Base-by-base conservation (phyloP, 2,113 vertebrate species). In the Genyomyrus donnyi region DNA sequence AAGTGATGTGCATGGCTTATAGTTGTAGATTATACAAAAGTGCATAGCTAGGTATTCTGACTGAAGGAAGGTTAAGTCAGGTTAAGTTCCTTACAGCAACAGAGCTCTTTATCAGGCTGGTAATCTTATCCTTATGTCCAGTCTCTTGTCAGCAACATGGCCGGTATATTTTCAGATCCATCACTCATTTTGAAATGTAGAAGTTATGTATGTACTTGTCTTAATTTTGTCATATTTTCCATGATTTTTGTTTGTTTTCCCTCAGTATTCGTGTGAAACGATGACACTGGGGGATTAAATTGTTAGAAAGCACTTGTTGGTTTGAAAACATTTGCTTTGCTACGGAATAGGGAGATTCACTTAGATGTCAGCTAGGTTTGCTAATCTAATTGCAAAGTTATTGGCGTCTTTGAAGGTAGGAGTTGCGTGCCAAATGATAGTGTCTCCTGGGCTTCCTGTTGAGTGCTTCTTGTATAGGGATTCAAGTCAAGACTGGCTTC, bases 11-110 rank as follows among this genome's bases (percentile, higher is more conserved):
- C 5, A 8, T 80, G 17, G 74, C 35, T 80, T 15, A 39, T 77
- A 19, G 17, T 91, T 95, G 95, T 96, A 96, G 31, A 80, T 80
- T 80, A 80, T 42, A 17, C 74, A 70, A 70, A 42, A 42, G 11
- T 42, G 35, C 74, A 17, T 80, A 42, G 74, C 74, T 80, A 19
- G 74, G 17, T 80, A 80, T 80, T 80, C 35, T 80, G 13, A 70
- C 62, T 70, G 62, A 70, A 70, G 62, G 62, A 70, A 70, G 62
- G 62, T 31, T 27, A 70, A 70, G 27, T 70, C 74, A 80, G 74
- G 74, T 80, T 80, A 80, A 80, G 31, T 42, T 31, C 74, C 35
- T 42, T 39, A 39, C 5, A 80, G 5, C 35, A 42, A 2, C 5
- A 80, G 74, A 42, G 35, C 74, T 31, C 62, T 42, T 80, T 80